Evolutionary conservation across 2,888 invertebrate genomes (phyloP), one percentile per base, ranked within the genome.

Genomic region (Tyria jacobaeae): DNA sequence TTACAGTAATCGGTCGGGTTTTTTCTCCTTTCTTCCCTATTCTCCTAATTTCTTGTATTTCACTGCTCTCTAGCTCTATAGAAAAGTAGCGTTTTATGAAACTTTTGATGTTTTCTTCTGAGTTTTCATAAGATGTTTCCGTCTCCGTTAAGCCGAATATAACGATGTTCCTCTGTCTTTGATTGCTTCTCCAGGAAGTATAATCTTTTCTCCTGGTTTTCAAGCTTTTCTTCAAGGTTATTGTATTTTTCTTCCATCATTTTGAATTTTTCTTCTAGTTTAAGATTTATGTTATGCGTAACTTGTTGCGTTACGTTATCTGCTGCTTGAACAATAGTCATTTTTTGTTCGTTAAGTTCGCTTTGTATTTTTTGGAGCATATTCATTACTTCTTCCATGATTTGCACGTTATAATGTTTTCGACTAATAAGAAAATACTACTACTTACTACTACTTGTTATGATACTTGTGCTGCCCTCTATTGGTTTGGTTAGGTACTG

Each of bases 161-260:
- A 2, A 44, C 25, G 1, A 44, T 25, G 21, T 71, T 65, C 35
- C 57, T 63, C 25, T 69, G 27, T 55, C 69, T n/a, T 65, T 55
- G 60, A 48, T 37, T 69, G 57, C 59, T 67, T 71, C 57, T 70
- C 68, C 21, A 70, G 17, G 24, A 62, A 63, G 37, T 64, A 59
- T 14, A 68, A 41, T 57, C 64, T 57, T 63, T 64, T 64, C 24
- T 73, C 67, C 57, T 70, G 70, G 35, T 70, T 63, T 66, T 73
- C 65, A 14, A 68, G 10, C 15, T 41, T 64, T 53, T 62, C 56
- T 27, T 66, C 64, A 2, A 68, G 51, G 4, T 60, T 57, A 21
- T 66, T 53, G 27, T 64, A 44, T 37, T 66, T 60, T 53, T 39
- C 52, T 25, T 68, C 66, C 39, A 34, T 47, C 44, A 37, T 10